Percentiles rank a stretch among this genome's conserved stretches.
phyloP scores from a whole-genome alignment of 2,888 invertebrate genomes.

The Mongoloraphidia duomilia region DNA sequence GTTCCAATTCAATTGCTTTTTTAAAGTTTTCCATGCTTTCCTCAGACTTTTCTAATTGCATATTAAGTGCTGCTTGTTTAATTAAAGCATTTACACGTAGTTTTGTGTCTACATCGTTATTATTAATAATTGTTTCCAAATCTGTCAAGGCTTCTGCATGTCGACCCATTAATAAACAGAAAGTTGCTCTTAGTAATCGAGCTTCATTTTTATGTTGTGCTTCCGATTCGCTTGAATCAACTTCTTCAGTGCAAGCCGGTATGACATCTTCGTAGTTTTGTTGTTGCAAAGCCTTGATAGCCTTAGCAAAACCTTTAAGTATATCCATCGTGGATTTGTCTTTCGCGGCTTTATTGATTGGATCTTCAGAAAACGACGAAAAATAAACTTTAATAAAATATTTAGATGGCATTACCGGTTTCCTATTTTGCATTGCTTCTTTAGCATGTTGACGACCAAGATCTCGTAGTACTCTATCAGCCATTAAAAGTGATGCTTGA shows the following conservation, averaged over 20 bases:
- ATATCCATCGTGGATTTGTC: slow-evolving; percentile 29
- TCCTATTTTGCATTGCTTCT: slow-evolving; percentile 52
- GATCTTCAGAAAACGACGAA: slow-evolving; percentile 76
- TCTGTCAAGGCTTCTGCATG: slow-evolving; percentile 59
- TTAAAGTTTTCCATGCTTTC: slow-evolving; percentile 68
- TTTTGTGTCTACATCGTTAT: slow-evolving; percentile 42
- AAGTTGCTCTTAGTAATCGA: slow-evolving; percentile 68
- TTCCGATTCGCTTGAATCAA: slow-evolving; percentile 44
- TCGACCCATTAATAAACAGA: slow-evolving; percentile 63
- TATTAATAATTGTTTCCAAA: slow-evolving; percentile 52
- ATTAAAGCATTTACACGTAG: slow-evolving; percentile 74
- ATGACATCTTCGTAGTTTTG: slow-evolving; percentile 67
- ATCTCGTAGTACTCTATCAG: slow-evolving; percentile 78
- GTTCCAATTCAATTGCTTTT: slow-evolving; percentile 58
- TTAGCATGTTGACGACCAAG: slow-evolving; percentile 61
- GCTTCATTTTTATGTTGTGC: slow-evolving; percentile 53
- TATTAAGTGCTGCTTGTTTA: slow-evolving; percentile 70
- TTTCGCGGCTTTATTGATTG: slow-evolving; percentile 44
- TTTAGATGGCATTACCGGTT: slow-evolving; percentile 67
- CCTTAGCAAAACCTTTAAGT: slow-evolving; percentile 47
- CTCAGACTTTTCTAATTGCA: slow-evolving; percentile 62
- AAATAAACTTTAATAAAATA: slow-evolving; percentile 80
- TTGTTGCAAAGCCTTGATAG: slow-evolving; percentile 51
- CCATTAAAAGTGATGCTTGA: slow-evolving; percentile 62
- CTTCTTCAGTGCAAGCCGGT: slow-evolving; percentile 63